phyloP scores from a whole-genome alignment of 2,113 vertebrate genomes.

The Chionis minor region DNA sequence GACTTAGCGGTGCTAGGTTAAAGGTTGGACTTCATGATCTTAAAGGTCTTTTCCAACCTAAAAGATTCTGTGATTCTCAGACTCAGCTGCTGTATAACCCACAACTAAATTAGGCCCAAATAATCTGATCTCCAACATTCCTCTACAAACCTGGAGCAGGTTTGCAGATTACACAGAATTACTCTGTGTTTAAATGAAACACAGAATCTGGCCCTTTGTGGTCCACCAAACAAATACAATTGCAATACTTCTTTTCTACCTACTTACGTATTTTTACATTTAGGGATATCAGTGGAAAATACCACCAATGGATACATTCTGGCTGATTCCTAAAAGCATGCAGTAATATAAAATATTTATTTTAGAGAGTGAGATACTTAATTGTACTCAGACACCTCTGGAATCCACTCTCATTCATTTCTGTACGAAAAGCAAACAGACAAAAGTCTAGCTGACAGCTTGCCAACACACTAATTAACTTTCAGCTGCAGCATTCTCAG shows the following conservation, averaged over 20 bases:
- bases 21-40: neutral
- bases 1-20: neutral
- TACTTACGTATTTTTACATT: constrained; percentile 30
- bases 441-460: constrained; percentile 65
- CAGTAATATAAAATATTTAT: constrained; percentile 63
- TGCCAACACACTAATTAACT: constrained; percentile 73
- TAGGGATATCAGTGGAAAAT: constrained; percentile 51
- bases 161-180: neutral
- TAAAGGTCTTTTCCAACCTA: neutral
- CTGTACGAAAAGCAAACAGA: constrained; percentile 56
- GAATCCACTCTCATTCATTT: constrained; percentile 70
- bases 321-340: constrained; percentile 48
- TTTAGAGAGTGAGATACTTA: constrained; percentile 58
- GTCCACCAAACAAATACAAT: neutral
- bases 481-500: constrained; percentile 59
- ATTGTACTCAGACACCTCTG: constrained; percentile 67
- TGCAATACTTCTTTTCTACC: neutral
- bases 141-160: neutral
- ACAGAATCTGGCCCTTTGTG: neutral
- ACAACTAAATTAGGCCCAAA: neutral
- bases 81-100: neutral
- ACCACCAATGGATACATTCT: constrained; percentile 22
- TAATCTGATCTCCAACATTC: neutral
- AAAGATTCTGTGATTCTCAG: neutral
- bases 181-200: neutral